These are phyloP conservation scores for Drosophila grimshawi DNA, from an alignment of 1,140 invertebrate species.

Conservation along the genomic window DNA sequence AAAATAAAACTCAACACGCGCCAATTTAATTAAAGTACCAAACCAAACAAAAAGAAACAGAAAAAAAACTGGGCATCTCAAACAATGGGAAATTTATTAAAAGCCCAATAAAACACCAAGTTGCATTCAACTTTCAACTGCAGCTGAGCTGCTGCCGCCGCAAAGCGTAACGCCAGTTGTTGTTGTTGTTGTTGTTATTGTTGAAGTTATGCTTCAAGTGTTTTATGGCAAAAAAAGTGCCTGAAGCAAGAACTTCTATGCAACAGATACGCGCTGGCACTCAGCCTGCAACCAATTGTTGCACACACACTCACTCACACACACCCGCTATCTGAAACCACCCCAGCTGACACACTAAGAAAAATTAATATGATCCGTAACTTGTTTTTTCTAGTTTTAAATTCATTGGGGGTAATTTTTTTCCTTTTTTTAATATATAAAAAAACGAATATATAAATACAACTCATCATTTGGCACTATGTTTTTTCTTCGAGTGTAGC, in stretches of 20 bases:
- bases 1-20: conserved; percentile 43
- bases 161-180: conserved; percentile 70
- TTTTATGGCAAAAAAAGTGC: conserved; percentile 61
- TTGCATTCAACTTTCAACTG: conserved; percentile 70
- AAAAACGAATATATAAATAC: no score
- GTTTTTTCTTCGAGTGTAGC: no score
- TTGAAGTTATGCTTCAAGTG: conserved; percentile 73
- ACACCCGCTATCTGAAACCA: not conserved
- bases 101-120: conserved; percentile 9
- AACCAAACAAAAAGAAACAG: conserved; percentile 9
- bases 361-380: no score
- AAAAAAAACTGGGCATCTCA: conserved; percentile 13
- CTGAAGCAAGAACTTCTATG: conserved; percentile 37
- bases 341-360: not conserved
- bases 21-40: conserved; percentile 57
- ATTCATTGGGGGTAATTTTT: no score
- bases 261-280: conserved; percentile 51
- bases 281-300: conserved; percentile 63
- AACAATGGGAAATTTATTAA: conserved; percentile 79
- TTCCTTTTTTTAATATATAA: no score
- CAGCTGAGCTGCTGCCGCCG: conserved; percentile 35
- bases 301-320: conserved; percentile 47
- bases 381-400: no score
- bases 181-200: conserved; percentile 50
- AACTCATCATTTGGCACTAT: no score